These are phyloP conservation scores for Zaprionus lineosus DNA, from an alignment of 2,888 invertebrate species.

Conservation along the genomic window DNA sequence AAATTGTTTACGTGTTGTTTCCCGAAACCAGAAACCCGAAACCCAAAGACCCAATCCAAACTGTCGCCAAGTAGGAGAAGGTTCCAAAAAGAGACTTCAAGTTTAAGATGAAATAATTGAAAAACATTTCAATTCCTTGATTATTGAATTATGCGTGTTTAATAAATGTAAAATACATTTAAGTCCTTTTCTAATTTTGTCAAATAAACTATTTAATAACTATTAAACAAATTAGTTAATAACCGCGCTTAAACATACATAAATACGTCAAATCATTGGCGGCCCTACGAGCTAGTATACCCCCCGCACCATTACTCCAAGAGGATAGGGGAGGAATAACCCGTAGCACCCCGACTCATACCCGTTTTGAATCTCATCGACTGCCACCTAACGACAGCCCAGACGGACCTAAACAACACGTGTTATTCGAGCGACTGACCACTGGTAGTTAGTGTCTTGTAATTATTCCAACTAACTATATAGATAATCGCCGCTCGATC, in stretches of 20 bases:
- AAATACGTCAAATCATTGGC: slow-evolving; percentile 35
- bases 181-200: too few species aligned
- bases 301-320: slow-evolving; percentile 13
- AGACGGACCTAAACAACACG: slow-evolving; percentile 28
- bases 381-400: slow-evolving; percentile 2
- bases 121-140: too few species aligned
- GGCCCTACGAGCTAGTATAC: background rate
- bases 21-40: too few species aligned
- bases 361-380: slow-evolving; percentile 12
- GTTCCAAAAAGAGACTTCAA: too few species aligned
- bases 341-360: too few species aligned
- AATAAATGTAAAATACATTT: too few species aligned
- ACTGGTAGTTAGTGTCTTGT: slow-evolving; percentile 59
- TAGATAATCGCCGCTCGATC: slow-evolving; percentile 56
- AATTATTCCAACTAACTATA: slow-evolving; percentile 66
- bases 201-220: too few species aligned
- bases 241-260: slow-evolving; percentile 29
- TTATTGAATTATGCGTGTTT: too few species aligned
- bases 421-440: slow-evolving; percentile 28
- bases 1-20: too few species aligned
- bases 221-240: slow-evolving; percentile 72
- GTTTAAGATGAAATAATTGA: too few species aligned
- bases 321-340: slow-evolving; percentile 42
- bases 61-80: too few species aligned
- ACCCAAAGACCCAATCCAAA: too few species aligned